A percentile compares a stretch with the other conserved stretches of the same genome.
These are phyloP conservation scores for Macquaria australasica DNA, from an alignment of 2,113 vertebrate genomes.

Conservation along the genomic window DNA sequence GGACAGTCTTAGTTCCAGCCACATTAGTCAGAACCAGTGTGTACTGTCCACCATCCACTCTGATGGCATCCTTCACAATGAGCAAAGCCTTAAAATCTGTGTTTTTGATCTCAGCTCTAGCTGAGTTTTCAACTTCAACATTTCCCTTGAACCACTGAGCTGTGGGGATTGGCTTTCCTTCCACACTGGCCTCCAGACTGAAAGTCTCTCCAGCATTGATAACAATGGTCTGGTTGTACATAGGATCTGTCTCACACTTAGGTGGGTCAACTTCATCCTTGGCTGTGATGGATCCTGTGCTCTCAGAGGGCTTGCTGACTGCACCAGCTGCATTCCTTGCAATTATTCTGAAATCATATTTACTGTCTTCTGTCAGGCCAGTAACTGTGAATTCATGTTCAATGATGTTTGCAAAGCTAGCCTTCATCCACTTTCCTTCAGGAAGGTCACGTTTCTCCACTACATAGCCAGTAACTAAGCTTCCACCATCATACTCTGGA, in stretches of 20 bases:
- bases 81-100: constrained; percentile 93
- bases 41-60: constrained; percentile 96
- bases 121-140: constrained; percentile 93
- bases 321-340: constrained; percentile 95
- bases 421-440: constrained; percentile 99
- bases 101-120: constrained; percentile 95
- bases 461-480: constrained; percentile 94
- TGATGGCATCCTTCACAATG: constrained; percentile 94
- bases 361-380: constrained; percentile 94
- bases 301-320: constrained; percentile 95
- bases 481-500: constrained; percentile 95
- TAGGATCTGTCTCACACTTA: constrained; percentile 92
- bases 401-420: constrained; percentile 95
- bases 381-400: constrained; percentile 94
- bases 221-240: constrained; percentile 93
- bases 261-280: constrained; percentile 97
- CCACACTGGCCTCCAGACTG: constrained; percentile 91
- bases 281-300: constrained; percentile 95
- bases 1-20: constrained; percentile 92
- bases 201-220: constrained; percentile 97
- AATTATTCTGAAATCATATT: constrained; percentile 98
- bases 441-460: constrained; percentile 97
- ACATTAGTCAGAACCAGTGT: constrained; percentile 95
- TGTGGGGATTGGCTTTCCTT: constrained; percentile 94
- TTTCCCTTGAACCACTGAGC: constrained; percentile 96